Conservation (phyloP, 2,797 vertebrate genomes). For the Danionella dracula region DNA sequence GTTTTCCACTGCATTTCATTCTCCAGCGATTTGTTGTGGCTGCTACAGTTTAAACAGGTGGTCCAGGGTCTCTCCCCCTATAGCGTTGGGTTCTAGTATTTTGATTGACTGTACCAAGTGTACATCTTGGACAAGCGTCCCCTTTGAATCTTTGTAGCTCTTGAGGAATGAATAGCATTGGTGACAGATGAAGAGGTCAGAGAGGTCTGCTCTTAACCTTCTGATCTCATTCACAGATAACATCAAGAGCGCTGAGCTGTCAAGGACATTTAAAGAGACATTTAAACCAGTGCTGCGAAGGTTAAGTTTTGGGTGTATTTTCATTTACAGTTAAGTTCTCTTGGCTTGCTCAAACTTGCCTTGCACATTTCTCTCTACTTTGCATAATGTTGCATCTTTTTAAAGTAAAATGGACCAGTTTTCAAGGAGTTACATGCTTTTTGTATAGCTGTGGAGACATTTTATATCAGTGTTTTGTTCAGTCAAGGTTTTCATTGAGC, state of each 20-base stretch:
- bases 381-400: no score
- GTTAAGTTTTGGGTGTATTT: no score
- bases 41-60: constrained; percentile 31
- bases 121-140: neutral
- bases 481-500: no score
- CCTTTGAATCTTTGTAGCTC: neutral
- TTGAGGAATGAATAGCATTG: neutral
- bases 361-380: no score
- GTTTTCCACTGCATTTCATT: constrained; percentile 19
- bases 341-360: no score
- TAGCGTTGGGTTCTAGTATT: neutral
- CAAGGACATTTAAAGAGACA: neutral
- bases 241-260: neutral
- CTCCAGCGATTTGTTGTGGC: constrained; percentile 26
- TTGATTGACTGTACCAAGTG: constrained; percentile 14
- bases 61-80: neutral
- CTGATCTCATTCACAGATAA: constrained; percentile 2
- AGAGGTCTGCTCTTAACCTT: constrained; percentile 10
- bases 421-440: no score
- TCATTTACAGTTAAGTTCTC: no score
- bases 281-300: no score
- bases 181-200: constrained; percentile 4
- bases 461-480: no score
- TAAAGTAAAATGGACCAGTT: no score
- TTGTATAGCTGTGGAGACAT: no score